phyloP scores from a whole-genome alignment of 2,888 invertebrate species.

The Fissipunctia ypsillon region DNA sequence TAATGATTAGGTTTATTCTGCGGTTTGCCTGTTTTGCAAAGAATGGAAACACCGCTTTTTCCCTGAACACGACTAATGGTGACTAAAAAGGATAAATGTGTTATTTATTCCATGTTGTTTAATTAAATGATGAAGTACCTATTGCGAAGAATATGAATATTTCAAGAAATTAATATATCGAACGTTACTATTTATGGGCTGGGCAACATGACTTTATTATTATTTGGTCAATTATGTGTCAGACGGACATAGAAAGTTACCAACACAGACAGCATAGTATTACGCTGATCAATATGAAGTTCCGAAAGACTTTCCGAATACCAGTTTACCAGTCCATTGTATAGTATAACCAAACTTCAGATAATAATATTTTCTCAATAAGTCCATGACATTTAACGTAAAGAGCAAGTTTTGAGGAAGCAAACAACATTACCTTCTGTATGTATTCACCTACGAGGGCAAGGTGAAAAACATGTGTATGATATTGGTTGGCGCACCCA shows the following conservation, averaged over 20 bases:
- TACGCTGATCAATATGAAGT: neutral
- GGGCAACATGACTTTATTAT: neutral
- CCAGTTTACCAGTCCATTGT: neutral
- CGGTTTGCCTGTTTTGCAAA: conserved; percentile 84
- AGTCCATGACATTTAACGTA: conserved; percentile 61
- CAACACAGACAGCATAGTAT: neutral
- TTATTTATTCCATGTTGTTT: conserved; percentile 62
- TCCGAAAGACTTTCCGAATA: neutral
- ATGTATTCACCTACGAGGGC: conserved; percentile 40
- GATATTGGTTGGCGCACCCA: conserved; percentile 57
- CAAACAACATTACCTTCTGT: conserved; percentile 54
- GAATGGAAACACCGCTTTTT: conserved; percentile 70
- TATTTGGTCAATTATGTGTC: conserved; percentile 11
- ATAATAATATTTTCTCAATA: conserved; percentile 16
- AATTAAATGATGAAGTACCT: conserved; percentile 65
- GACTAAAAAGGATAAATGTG: conserved; percentile 70
- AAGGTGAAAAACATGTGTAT: conserved; percentile 55
- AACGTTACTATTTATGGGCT: conserved; percentile 26
- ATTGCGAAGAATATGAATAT: conserved; percentile 34
- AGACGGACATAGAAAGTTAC: neutral
- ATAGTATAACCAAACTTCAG: neutral
- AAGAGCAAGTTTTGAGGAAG: conserved; percentile 60
- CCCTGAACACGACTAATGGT: conserved; percentile 65
- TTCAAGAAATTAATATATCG: conserved; percentile 11
- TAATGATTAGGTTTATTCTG: conserved; percentile 67